Conservation (phyloP, 2,888 invertebrate genomes). For the Mythimna impura region DNA sequence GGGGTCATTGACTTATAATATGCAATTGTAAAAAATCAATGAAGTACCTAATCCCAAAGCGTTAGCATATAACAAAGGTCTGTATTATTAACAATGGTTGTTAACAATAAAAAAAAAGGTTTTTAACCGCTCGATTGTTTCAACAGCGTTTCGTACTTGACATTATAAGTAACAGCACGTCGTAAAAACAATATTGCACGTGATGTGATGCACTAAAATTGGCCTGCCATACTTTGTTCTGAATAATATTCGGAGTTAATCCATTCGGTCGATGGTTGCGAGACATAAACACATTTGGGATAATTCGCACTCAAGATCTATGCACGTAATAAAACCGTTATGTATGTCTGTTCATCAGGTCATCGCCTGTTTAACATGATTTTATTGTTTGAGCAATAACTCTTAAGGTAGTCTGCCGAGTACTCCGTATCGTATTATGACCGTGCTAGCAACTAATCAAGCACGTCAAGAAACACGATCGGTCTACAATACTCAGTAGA, state of each 20-base stretch:
- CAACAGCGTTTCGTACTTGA: constrained; percentile 68
- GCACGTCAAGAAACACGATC: no score
- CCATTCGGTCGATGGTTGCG: constrained; percentile 37
- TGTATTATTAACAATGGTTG: constrained; percentile 72
- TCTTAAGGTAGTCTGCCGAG: neutral
- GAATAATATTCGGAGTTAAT: constrained; percentile 46
- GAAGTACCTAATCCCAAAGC: constrained; percentile 67
- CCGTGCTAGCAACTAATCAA: no score
- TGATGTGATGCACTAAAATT: constrained; percentile 69
- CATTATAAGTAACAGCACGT: constrained; percentile 70
- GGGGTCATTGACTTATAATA: constrained; percentile 63
- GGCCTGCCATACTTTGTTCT: constrained; percentile 44
- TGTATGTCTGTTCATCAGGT: constrained; percentile 36
- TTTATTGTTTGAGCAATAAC: neutral
- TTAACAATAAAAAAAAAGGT: constrained; percentile 73
- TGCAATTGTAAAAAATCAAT: constrained; percentile 74
- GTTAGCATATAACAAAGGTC: constrained; percentile 70
- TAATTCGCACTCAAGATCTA: constrained; percentile 41
- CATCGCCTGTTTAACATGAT: constrained; percentile 12
- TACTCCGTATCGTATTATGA: no score
- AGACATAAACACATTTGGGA: constrained; percentile 55
- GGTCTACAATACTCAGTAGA: no score
- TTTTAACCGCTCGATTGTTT: constrained; percentile 75
- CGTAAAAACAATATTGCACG: constrained; percentile 65
- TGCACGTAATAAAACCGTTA: constrained; percentile 47